Percentiles rank a stretch among this genome's conserved stretches.
Evolutionary conservation across 1,140 invertebrate genomes (phyloP).

Genomic region (Lepidostoma basale): DNA sequence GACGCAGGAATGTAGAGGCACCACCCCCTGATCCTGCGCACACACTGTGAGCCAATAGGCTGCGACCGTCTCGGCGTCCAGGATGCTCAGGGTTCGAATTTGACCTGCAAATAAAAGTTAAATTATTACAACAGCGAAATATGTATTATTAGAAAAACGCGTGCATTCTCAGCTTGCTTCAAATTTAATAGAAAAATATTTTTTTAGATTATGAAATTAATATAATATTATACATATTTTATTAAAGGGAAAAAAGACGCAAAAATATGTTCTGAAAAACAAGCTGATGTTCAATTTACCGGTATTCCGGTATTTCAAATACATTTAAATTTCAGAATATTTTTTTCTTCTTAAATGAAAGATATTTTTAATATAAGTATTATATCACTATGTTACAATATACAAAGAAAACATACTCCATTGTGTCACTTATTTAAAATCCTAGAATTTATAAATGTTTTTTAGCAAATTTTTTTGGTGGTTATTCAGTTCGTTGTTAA

Average conservation of each 20-base stretch:
- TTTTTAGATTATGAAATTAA: not conserved
- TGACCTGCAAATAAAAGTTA: conserved; percentile 70
- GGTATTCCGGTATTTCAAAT: too few species aligned
- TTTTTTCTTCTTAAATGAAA: too few species aligned
- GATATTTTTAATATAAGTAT: too few species aligned
- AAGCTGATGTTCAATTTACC: too few species aligned
- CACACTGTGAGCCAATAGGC: conserved; percentile 90
- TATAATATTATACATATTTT: not conserved
- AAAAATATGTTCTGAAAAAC: not conserved
- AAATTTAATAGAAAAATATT: not conserved
- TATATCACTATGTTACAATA: too few species aligned
- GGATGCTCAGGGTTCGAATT: conserved; percentile 74
- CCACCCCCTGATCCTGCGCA: conserved; percentile 83
- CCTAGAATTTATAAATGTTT: too few species aligned
- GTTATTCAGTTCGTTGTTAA: too few species aligned
- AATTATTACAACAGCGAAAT: conserved; percentile 10
- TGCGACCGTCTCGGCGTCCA: conserved; percentile 82
- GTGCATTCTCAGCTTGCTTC: not conserved
- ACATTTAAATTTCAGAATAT: too few species aligned
- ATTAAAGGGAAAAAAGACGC: not conserved
- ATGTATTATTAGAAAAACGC: too few species aligned
- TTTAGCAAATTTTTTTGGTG: too few species aligned
- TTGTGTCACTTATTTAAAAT: too few species aligned
- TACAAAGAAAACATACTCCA: too few species aligned
- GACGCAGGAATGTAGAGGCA: conserved; percentile 77